A percentile compares a stretch with the other conserved stretches of the same genome.
These are phyloP conservation scores for Lochmaea crataegi DNA, from an alignment of 2,888 invertebrate genomes.

Conservation along the genomic window DNA sequence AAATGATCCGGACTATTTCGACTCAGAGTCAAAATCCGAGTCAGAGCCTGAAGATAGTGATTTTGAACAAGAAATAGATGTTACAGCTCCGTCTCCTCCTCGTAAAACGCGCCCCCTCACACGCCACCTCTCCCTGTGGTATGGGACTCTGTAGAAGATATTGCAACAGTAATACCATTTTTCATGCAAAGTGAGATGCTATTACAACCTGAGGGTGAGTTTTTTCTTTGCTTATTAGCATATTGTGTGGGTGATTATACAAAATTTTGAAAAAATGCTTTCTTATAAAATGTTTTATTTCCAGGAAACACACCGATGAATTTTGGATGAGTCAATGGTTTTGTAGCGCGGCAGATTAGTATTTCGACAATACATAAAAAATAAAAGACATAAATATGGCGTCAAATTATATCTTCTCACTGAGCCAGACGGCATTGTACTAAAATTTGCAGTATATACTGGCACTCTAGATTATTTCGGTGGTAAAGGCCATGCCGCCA, in stretches of 20 bases:
- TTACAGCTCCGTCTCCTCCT: slow-evolving; percentile 20
- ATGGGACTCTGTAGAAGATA: slow-evolving; percentile 23
- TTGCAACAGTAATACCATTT: slow-evolving; percentile 17
- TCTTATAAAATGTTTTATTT: not conserved
- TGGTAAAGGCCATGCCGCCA: no score
- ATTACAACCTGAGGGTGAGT: slow-evolving; percentile 23
- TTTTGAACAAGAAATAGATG: slow-evolving; percentile 17
- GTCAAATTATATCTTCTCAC: no score
- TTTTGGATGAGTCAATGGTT: no score
- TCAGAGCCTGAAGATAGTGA: slow-evolving; percentile 18
- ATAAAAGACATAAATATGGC: no score
- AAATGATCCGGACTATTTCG: slow-evolving; percentile 39
- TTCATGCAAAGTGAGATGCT: slow-evolving; percentile 14
- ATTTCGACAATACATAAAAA: no score
- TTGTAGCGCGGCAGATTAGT: no score
- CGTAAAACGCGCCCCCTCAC: not conserved
- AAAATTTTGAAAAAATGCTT: not conserved
- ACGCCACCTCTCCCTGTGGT: slow-evolving; percentile 11
- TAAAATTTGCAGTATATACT: no score
- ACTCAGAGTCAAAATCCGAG: slow-evolving; percentile 12
- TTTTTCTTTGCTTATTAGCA: not conserved
- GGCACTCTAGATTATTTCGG: no score
- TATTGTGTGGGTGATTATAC: not conserved
- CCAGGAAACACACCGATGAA: slow-evolving; percentile 18
- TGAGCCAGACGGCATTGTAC: no score